Evolutionary conservation across 2,888 invertebrate genomes (phyloP).

Genomic region (Lasioglossum villosulum): DNA sequence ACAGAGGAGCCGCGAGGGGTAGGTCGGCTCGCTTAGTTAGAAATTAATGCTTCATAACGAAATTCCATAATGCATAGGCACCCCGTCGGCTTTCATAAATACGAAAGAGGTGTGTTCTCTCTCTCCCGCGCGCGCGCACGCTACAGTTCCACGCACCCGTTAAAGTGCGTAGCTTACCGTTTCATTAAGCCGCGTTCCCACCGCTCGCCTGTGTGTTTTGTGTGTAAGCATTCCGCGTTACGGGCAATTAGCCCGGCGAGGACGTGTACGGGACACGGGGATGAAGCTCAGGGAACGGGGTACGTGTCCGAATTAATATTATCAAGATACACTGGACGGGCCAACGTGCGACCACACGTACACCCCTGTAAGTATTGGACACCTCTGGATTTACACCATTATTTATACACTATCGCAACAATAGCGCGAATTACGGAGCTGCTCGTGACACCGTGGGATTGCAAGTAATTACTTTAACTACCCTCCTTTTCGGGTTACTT

Average conservation of each 20-base stretch:
- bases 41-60: slow-evolving; percentile 27
- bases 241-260: slow-evolving; percentile 41
- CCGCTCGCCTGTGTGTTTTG: slow-evolving; percentile 34
- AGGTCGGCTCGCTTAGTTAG: not conserved
- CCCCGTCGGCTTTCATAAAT: slow-evolving; percentile 17
- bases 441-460: not conserved
- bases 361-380: slow-evolving; percentile 13
- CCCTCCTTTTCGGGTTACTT: not conserved
- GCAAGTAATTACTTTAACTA: not conserved
- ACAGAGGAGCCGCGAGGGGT: not conserved
- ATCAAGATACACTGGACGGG: slow-evolving; percentile 10
- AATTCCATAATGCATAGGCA: slow-evolving; percentile 33
- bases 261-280: not conserved
- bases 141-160: not conserved
- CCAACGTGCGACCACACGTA: slow-evolving; percentile 16
- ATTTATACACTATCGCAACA: not conserved
- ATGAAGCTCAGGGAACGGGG: not conserved
- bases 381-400: slow-evolving; percentile 5
- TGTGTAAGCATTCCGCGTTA: slow-evolving; percentile 43
- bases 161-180: slow-evolving; percentile 43
- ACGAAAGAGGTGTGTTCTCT: not conserved
- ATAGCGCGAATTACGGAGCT: not conserved
- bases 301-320: slow-evolving; percentile 26
- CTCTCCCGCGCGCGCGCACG: too few species aligned
- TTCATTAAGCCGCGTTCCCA: slow-evolving; percentile 56